These are phyloP conservation scores for Andrena bicolor DNA, from an alignment of 2,888 invertebrate species.

Conservation along the genomic window DNA sequence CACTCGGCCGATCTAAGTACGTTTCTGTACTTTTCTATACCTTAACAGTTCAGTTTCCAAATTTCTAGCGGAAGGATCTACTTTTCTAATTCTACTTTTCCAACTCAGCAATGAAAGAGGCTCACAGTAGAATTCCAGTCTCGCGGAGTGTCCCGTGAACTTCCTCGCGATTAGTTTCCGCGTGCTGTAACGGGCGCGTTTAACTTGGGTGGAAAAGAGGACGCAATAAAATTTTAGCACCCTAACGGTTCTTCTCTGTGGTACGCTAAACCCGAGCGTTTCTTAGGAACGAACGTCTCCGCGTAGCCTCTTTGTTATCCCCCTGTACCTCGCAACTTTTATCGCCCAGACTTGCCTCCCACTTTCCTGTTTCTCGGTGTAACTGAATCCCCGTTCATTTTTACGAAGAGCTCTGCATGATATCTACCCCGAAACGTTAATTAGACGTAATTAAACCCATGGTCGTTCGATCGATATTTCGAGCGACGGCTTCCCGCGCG, in stretches of 20 bases:
- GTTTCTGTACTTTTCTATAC: too few species aligned
- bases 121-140: not conserved
- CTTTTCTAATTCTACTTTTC: not conserved
- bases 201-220: conserved; percentile 39
- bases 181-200: conserved; percentile 1
- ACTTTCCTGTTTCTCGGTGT: not conserved
- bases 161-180: conserved; percentile 15
- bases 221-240: conserved; percentile 66
- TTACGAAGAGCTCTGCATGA: too few species aligned
- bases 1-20: too few species aligned
- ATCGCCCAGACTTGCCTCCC: conserved; percentile 13
- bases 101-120: not conserved
- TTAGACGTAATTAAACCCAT: too few species aligned
- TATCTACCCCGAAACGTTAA: not conserved
- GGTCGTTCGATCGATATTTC: conserved; percentile 11
- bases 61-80: too few species aligned
- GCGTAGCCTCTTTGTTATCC: conserved; percentile 43
- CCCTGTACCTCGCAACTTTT: conserved; percentile 14
- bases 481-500: not conserved
- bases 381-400: conserved; percentile 2
- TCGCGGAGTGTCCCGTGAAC: not conserved
- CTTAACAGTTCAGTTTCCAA: too few species aligned
- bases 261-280: conserved; percentile 53
- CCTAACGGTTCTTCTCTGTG: conserved; percentile 63
- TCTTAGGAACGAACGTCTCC: conserved; percentile 40